Conservation (phyloP, 1,140 invertebrate genomes). For the Drosophila albomicans region DNA sequence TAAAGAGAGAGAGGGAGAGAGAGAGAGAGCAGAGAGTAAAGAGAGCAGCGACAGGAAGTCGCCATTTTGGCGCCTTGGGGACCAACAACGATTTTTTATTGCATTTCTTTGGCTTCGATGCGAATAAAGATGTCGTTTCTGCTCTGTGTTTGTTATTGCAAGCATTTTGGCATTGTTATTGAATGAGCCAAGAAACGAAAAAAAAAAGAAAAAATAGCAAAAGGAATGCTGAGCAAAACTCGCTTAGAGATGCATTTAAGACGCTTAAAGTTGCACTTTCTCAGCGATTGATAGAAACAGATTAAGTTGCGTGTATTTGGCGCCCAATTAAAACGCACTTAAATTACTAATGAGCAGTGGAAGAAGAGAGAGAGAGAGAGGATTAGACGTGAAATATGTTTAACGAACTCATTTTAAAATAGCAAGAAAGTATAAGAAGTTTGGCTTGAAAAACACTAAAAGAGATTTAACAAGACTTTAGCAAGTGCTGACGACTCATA, state of each 20-base stretch:
- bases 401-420: too few relatives aligned
- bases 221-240: not conserved
- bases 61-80: slow-evolving; percentile 38
- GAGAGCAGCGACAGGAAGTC: not conserved
- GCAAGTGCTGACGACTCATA: too few relatives aligned
- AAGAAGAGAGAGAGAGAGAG: too few relatives aligned
- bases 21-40: not conserved
- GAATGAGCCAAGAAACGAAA: slow-evolving; percentile 33
- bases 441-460: too few relatives aligned
- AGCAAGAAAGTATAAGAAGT: too few relatives aligned
- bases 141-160: slow-evolving; percentile 15
- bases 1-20: too few relatives aligned
- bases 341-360: slow-evolving; percentile 6
- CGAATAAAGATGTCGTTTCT: slow-evolving; percentile 57
- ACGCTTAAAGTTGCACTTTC: slow-evolving; percentile 18
- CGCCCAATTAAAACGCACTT: slow-evolving; percentile 17
- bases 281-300: not conserved
- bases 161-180: slow-evolving; percentile 36
- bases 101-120: slow-evolving; percentile 59
- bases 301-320: slow-evolving; percentile 15
- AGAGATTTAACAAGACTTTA: too few relatives aligned
- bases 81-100: slow-evolving; percentile 64
- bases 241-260: slow-evolving; percentile 6
- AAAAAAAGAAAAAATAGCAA: not conserved
- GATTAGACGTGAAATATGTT: too few relatives aligned